Evolutionary conservation across 2,888 invertebrate species (phyloP), one percentile per base, ranked within the genome.

Genomic region (Cheilosia scutellata): DNA sequence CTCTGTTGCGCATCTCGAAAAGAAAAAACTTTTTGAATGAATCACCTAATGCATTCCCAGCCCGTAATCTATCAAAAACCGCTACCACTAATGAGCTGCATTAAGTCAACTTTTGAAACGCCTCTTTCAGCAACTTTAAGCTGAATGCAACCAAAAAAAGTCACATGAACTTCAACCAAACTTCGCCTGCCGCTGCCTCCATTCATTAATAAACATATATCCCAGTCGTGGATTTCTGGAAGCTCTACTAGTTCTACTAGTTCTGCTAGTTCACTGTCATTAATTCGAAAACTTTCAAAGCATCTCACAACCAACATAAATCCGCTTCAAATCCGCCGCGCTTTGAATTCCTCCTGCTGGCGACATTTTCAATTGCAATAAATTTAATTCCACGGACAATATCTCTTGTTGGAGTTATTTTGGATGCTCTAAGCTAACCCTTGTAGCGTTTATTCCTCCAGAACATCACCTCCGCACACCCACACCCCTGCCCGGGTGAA

Each of bases 361-460:
- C 66, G 76, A 82, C 82, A 49, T 82, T 76, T 76, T 72, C 86
- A 86, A 86, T 86, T 86, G 86, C 76, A 77, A 86, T 86, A 86
- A 86, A 86, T 86, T 86, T 82, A 68, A 77, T 82, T 76, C 82
- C 57, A 72, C 66, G 71, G 76, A 82, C 86, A 72, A 77, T 86
- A 86, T 82, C 72, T 86, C 76, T 76, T 63, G 58, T 65, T 74
- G 57, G 68, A 68, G 57, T 71, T 75, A 44, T 68, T 60, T 7
- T 53, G 62, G 74, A 27, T 57, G 51, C 55, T 58, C 44, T 57
- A n/a, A 62, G 60, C 66, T 70, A 57, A 25, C 40, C 65, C 57
- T 44, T 55, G 47, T 44, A 66, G 53, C 31, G 51, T 40, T 37
- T 13, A 40, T 20, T 42, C 13, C 42, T 7, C 31, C 31, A 33